Evolutionary conservation across 2,113 vertebrate genomes (phyloP).

Genomic region (Elgaria multicarinata): DNA sequence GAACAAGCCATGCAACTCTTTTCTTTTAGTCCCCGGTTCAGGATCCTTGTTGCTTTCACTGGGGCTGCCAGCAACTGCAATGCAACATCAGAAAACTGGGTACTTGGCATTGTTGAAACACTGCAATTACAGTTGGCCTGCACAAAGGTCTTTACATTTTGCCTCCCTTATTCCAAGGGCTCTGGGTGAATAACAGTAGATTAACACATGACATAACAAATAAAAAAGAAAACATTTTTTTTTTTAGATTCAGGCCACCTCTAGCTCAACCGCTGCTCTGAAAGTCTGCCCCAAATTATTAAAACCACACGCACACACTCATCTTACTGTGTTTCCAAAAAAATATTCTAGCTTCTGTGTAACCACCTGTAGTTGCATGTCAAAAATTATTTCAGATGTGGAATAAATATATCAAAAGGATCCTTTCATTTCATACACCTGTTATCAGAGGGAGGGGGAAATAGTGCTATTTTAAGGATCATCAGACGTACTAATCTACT

Average conservation of each 20-base stretch:
- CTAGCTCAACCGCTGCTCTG: too few relatives aligned
- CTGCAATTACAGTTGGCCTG: neutral
- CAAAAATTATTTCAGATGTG: neutral
- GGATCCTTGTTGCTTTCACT: neutral
- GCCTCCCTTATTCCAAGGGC: neutral
- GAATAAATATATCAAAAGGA: conserved; percentile 17
- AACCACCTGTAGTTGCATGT: neutral
- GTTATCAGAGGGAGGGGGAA: neutral
- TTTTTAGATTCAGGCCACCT: neutral
- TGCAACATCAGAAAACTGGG: neutral
- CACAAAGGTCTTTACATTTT: neutral
- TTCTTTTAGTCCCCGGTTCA: neutral
- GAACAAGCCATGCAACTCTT: neutral
- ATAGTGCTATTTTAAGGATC: conserved; percentile 55
- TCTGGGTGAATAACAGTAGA: neutral
- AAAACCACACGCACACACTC: neutral
- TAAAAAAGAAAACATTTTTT: neutral
- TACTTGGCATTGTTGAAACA: neutral
- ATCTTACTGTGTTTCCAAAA: neutral
- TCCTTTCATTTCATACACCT: conserved; percentile 18
- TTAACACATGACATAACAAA: neutral
- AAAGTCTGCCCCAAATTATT: neutral
- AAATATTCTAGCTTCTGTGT: rapidly evolving
- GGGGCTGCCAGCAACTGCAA: neutral
- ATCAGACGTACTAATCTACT: conserved; percentile 53